Base-by-base conservation (phyloP, 2,888 invertebrate species). In the Bombylius major region DNA sequence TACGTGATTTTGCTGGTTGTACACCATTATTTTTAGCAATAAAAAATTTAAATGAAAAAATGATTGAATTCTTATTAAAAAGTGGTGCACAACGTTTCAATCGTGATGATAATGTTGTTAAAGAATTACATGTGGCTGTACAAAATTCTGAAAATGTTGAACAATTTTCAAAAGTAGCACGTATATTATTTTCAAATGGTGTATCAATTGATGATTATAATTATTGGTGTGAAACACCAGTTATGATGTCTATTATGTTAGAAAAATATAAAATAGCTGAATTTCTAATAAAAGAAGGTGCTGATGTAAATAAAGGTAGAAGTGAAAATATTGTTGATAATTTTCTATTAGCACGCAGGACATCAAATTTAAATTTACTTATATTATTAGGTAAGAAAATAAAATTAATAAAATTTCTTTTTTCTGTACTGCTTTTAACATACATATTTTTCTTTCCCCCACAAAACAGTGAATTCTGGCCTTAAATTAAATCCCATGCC, bases 11-110 rank as follows among this genome's bases (percentile, higher is more conserved):
- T 34, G 62, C 68, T 76, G 83, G 85, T 3, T 81, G 81, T 59
- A 86, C 87, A 1, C 83, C 87, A 6, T 72, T 87, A 47, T 82
- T 83, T 70, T 79, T 84, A 68, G 86, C 87, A 11, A 84, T 87
- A 31, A 82, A 82, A 77, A 78, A 79, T 61, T 81, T 82, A 63
- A 77, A 80, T 63, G 73, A 78, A 2, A 69, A 76, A 14, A 76
- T 84, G 60, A 79, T 83, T 11, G 76, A 78, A 62, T 70, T 79
- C 45, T 73, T 88, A 56, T 65, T 88, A 53, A 68, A 73, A 23
- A 77, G 79, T 59, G 83, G 83, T n/a, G 83, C 83, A 12, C 77
- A 58, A 54, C 54, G 82, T 61, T 75, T 84, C 34, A 80, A 82
- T 45, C 82, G 83, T 65, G 81, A 81, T 9, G 82, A 83, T 47